Conservation (phyloP, 2,888 invertebrate genomes). For the Xylocampa areola region DNA sequence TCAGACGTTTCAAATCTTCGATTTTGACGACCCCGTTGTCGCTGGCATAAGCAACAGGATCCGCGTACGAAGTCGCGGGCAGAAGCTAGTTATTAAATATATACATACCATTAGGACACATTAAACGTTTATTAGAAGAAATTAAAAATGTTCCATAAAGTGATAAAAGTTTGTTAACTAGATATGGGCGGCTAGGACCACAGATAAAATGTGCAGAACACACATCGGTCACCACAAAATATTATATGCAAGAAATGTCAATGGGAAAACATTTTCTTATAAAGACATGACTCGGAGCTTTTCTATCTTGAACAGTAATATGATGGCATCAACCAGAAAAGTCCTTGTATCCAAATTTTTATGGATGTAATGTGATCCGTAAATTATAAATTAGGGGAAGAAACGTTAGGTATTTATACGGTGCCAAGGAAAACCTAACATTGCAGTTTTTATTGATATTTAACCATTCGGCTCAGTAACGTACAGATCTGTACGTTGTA, state of each 20-base stretch:
- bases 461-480: constrained; percentile 1
- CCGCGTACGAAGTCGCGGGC: too few species aligned
- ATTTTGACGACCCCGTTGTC: too few species aligned
- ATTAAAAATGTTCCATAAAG: too few species aligned
- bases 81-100: too few species aligned
- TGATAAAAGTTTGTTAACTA: too few species aligned
- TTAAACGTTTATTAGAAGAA: too few species aligned
- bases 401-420: constrained; percentile 27
- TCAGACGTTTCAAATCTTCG: too few species aligned
- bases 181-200: too few species aligned
- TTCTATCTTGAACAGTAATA: constrained; percentile 30
- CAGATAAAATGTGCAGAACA: background rate
- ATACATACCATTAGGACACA: too few species aligned
- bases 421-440: constrained; percentile 60
- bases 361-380: constrained; percentile 4
- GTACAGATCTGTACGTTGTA: too few species aligned
- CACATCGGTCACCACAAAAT: constrained; percentile 1
- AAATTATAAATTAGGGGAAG: constrained; percentile 31
- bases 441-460: constrained; percentile 61
- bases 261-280: constrained; percentile 20
- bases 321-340: constrained; percentile 48
- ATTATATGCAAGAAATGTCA: too few species aligned
- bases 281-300: constrained; percentile 40
- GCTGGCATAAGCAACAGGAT: too few species aligned
- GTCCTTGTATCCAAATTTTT: constrained; percentile 27